phyloP scores from a whole-genome alignment of 2,888 invertebrate genomes.

The Leptinotarsa tumamoca region DNA sequence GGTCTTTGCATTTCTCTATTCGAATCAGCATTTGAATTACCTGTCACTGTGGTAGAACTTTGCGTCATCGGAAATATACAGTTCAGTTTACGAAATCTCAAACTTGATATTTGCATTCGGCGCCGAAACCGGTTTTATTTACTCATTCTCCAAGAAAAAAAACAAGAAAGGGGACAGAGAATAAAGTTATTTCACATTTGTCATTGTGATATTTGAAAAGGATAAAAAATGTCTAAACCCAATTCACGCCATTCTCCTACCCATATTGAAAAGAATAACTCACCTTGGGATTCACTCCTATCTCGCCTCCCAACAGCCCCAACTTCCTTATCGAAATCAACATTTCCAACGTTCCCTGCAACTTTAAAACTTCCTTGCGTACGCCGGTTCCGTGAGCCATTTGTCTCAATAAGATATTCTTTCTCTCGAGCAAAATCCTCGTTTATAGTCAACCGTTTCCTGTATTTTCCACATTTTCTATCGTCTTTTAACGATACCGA shows the following conservation, averaged over 20 bases:
- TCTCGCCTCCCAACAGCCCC: conserved; percentile 7
- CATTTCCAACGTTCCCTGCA: conserved; percentile 25
- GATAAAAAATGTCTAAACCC: neutral
- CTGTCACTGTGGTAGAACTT: too few relatives aligned
- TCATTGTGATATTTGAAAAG: neutral
- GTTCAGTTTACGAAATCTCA: too few relatives aligned
- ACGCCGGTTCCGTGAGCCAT: conserved; percentile 33
- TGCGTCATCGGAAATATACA: too few relatives aligned
- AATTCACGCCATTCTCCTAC: neutral
- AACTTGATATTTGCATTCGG: too few relatives aligned
- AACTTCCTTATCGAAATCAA: conserved; percentile 20
- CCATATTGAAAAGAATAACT: conserved; percentile 32
- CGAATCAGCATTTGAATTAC: too few relatives aligned
- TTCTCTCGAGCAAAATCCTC: conserved; percentile 40
- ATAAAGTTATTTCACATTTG: too few relatives aligned
- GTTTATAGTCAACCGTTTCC: conserved; percentile 42
- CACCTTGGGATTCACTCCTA: conserved; percentile 32
- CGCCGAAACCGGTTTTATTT: too few relatives aligned
- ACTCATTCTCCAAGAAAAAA: too few relatives aligned
- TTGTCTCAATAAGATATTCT: conserved; percentile 42
- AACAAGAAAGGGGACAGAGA: too few relatives aligned
- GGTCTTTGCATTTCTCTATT: too few relatives aligned
- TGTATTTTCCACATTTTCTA: conserved; percentile 40
- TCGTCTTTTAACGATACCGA: conserved; percentile 33
- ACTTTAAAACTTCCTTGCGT: conserved; percentile 36